A percentile compares a stretch with the other conserved stretches of the same genome.
phyloP scores from a whole-genome alignment of 2,888 invertebrate genomes.

The Ecliptopera silaceata region DNA sequence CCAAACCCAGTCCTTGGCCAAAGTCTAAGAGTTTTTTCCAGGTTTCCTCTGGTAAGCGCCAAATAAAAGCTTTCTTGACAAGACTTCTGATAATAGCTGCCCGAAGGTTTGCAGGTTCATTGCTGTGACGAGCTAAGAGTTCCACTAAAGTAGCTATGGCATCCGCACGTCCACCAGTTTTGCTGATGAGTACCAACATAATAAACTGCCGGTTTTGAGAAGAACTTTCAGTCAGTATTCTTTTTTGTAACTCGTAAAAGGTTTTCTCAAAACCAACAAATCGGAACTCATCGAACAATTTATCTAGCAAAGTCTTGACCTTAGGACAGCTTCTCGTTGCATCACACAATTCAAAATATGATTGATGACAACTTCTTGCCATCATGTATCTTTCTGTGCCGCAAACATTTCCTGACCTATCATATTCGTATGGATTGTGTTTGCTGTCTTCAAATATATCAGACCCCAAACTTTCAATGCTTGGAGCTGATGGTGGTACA shows the following conservation, averaged over 20 bases:
- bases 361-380: not conserved
- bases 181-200: conserved; percentile 65
- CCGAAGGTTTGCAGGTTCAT: conserved; percentile 59
- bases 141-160: conserved; percentile 50
- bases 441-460: conserved; percentile 36
- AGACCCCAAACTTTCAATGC: not conserved
- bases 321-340: not conserved
- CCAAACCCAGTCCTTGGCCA: conserved; percentile 57
- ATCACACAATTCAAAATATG: not conserved
- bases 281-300: conserved; percentile 59
- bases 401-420: not conserved
- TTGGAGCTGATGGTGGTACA: conserved; percentile 33
- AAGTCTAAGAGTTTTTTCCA: conserved; percentile 58
- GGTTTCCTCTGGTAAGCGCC: conserved; percentile 54
- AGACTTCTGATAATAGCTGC: conserved; percentile 63
- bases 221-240: conserved; percentile 48
- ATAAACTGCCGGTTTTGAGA: conserved; percentile 59
- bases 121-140: conserved; percentile 48
- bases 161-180: conserved; percentile 55
- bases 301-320: conserved; percentile 42
- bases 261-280: conserved; percentile 55
- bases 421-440: conserved; percentile 21
- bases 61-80: conserved; percentile 57
- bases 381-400: conserved; percentile 10
- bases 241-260: conserved; percentile 52